Evolutionary conservation across 2,888 invertebrate genomes (phyloP), one percentile per base, ranked within the genome.

Genomic region (Girardia tigrina): DNA sequence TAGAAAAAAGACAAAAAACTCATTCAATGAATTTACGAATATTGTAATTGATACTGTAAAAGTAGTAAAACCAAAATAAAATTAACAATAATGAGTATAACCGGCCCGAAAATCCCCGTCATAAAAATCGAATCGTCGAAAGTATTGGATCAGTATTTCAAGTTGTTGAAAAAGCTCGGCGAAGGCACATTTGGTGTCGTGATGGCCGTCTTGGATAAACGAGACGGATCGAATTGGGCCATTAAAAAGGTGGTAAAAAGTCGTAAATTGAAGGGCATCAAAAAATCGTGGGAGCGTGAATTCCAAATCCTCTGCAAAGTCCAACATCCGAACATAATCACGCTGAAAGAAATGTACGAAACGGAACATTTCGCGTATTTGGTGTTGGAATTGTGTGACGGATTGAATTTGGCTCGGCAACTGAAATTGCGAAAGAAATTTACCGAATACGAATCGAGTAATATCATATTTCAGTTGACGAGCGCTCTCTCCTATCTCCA

Each of bases 341-440:
- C n/a, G 8, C 29, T 75, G 1, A 29, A 42, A 28, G 75, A 28
- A 28, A 75, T 75, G 75, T 23, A 73, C 20, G 75, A 75, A 36
- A 75, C 75, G n/a, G 75, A 75, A n/a, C 73, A 76, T n/a, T 29
- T 36, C 75, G 73, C 29, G 29, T 88, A 86, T 80, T 81, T 88
- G 78, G 84, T 88, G 14, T 84, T 87, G 81, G 88, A 88, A 81
- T 80, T 85, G 70, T 88, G 87, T 80, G 81, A 82, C 26, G 82
- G 82, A 2, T 85, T 85, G 23, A 87, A 86, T 78, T 81, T 88
- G 76, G 84, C 83, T 0, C 82, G 84, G 77, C 80, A 83, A 23
- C 84, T 84, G 56, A 81, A 85, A 73, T 81, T 82, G 73, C 85
- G 84, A 28, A 79, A 79, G 27, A 75, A 75, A 28, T 80, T 83